A percentile compares a stretch with the other conserved stretches of the same genome.
phyloP scores from a whole-genome alignment of 2,113 vertebrate species.

The Falco punctatus region DNA sequence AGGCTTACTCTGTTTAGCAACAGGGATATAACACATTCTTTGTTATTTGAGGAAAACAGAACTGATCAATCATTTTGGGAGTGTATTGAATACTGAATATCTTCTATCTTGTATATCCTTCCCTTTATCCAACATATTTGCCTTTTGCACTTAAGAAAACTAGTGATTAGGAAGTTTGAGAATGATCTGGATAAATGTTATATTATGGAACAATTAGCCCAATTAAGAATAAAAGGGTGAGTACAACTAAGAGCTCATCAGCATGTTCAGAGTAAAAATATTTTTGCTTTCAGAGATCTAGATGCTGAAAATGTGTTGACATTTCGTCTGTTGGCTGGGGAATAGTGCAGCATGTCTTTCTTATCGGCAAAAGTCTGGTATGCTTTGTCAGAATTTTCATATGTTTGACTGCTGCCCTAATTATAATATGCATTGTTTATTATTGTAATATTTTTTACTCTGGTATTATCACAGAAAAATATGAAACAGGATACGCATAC shows the following conservation, averaged over 20 bases:
- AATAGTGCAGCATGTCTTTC: not conserved
- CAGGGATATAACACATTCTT: not conserved
- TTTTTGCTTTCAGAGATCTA: not conserved
- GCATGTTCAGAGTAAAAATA: not conserved
- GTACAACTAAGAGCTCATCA: not conserved
- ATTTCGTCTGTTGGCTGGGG: not conserved
- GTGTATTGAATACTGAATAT: not conserved
- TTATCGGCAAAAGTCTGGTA: not conserved
- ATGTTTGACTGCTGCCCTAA: not conserved
- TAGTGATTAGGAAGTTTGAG: not conserved
- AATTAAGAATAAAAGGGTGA: not conserved
- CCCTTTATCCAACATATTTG: not conserved
- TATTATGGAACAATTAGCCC: not conserved
- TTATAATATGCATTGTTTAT: not conserved
- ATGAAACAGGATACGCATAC: not conserved
- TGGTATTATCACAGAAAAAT: not conserved
- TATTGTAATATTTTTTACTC: not conserved
- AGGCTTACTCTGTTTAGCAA: not conserved
- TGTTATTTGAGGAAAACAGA: not conserved
- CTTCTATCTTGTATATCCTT: not conserved
- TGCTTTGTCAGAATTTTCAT: not conserved
- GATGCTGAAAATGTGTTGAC: not conserved
- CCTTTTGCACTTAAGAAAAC: not conserved
- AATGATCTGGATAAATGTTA: not conserved
- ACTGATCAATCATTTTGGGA: not conserved